These are phyloP conservation scores for Platyscapa corneri DNA, from an alignment of 1,140 invertebrate species.

Conservation along the genomic window DNA sequence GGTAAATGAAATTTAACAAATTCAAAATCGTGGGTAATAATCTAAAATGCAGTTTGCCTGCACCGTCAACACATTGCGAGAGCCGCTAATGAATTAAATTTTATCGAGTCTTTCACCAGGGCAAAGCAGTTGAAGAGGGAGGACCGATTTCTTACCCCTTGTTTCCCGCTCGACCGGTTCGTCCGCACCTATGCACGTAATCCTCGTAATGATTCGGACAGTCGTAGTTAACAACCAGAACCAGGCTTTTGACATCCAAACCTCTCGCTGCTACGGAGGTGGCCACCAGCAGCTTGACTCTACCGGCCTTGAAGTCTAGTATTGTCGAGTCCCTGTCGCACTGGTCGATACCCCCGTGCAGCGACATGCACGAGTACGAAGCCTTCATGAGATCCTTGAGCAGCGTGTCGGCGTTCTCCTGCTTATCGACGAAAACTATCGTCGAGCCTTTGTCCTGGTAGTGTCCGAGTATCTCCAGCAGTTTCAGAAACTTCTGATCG, in stretches of 20 bases:
- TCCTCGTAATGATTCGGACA: slow-evolving; percentile 99
- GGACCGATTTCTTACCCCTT: slow-evolving; percentile 79
- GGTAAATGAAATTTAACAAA: no score
- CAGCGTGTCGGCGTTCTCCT: slow-evolving; percentile 96
- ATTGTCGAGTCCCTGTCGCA: slow-evolving; percentile 99
- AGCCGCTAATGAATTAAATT: no score
- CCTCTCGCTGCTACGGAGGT: slow-evolving; percentile 98
- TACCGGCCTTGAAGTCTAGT: slow-evolving; percentile 96
- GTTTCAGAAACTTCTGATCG: slow-evolving; percentile 98
- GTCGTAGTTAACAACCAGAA: slow-evolving; percentile 99
- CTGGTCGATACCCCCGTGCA: slow-evolving; percentile 99
- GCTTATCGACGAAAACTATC: slow-evolving; percentile 99
- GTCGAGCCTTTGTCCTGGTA: slow-evolving; percentile 95
- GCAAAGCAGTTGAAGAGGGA: no score
- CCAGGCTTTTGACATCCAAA: slow-evolving; percentile 98
- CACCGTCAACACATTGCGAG: no score
- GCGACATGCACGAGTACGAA: slow-evolving; percentile 94
- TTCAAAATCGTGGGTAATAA: no score
- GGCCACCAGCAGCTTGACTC: slow-evolving; percentile 89
- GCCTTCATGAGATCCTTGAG: slow-evolving; percentile 98
- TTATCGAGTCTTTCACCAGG: background rate
- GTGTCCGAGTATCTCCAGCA: slow-evolving; percentile 94
- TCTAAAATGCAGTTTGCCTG: no score
- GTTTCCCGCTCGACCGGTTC: slow-evolving; percentile 95
- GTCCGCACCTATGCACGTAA: slow-evolving; percentile 98